Evolutionary conservation across 2,113 vertebrate genomes (phyloP), one percentile per base, ranked within the genome.

Genomic region (Danionella cerebrum): DNA sequence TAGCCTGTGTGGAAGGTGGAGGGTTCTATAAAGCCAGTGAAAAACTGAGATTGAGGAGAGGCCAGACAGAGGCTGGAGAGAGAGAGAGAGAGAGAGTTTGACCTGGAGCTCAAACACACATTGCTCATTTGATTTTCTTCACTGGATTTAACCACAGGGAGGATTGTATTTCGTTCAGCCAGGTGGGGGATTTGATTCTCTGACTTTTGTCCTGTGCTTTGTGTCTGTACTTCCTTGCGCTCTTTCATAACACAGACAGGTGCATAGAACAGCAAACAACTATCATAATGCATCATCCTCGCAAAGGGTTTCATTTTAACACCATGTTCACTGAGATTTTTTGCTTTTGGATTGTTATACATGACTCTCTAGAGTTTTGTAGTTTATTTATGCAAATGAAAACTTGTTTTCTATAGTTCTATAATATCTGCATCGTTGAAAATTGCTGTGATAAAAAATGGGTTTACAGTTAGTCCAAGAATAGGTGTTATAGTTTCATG

Each of bases 11-110:
- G 41, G 39, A 11, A 39, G 1, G 5, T 33, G 7, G 4, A 31
- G 29, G n/a, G n/a, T n/a, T n/a, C n/a, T 75, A 65, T 76, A 78
- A 67, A 76, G 53, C 50, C 62, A 8, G 50, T 13, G 24, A 29
- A 62, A 62, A 19, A 10, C 22, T 2, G 16, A 64, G 6, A 22
- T 22, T 18, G 29, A 24, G 13, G 60, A 41, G 50, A 24, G 42
- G 36, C 31, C 47, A 60, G 70, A 78, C 22, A 64, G 66, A 38
- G 19, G 41, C 45, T 22, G 50, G 44, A 35, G 63, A 50, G 51
- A 13, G 6, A 21, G 52, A 39, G 54, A 47, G 22, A n/a, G 24
- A n/a, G n/a, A 14, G 51, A 19, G 52, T 51, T 64, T 29, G 19
- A 52, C 53, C 50, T 59, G 60, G 9, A 42, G 36, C 10, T 24